Evolutionary conservation across 1,140 invertebrate species (phyloP), one percentile per base, ranked within the genome.

Genomic region (Drosophila teissieri): DNA sequence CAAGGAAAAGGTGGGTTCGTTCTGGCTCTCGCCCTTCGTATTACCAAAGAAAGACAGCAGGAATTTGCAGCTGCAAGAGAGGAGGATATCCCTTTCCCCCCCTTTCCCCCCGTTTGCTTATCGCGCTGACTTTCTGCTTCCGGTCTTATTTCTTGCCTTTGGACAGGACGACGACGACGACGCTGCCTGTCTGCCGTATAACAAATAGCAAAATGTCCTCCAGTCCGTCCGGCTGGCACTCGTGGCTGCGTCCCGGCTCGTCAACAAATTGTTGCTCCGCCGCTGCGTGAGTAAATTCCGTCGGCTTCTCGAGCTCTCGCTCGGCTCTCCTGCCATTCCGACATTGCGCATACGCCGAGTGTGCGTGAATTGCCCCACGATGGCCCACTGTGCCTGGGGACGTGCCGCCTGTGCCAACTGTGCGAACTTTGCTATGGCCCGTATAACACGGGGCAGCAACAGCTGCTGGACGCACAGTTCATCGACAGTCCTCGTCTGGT

Each of bases 231-330:
- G 39, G 46, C 37, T 54, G 46, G 37, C 62, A 61, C 12, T 61
- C 58, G 58, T 62, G 52, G 36, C 39, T 40, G 40, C 52, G 49
- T 67, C 67, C 53, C 74, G 63, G 62, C 72, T 77, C 74, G 73
- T 88, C 83, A 86, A 86, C 82, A 86, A 88, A 88, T 86, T 88
- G 82, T 86, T 86, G 82, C 79, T 81, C 79, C 76, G 68, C 37
- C 37, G 68, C 69, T 86, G 82, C 82, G 74, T 82, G 62, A 80
- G 65, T 62, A 31, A 31, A 44, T 62, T 46, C 54, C 39, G 51
- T 51, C 69, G 40, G 34, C 12, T 27, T 15, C 19, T 53, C 12
- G 37, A 34, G 37, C 61, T 37, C 55, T 55, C 52, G 37, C 42
- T n/a, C 42, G n/a, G 51, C 49, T 44, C 37, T 48, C 54, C 45